phyloP scores from a whole-genome alignment of 2,888 invertebrate genomes.

The Lasioglossum calceatum region DNA sequence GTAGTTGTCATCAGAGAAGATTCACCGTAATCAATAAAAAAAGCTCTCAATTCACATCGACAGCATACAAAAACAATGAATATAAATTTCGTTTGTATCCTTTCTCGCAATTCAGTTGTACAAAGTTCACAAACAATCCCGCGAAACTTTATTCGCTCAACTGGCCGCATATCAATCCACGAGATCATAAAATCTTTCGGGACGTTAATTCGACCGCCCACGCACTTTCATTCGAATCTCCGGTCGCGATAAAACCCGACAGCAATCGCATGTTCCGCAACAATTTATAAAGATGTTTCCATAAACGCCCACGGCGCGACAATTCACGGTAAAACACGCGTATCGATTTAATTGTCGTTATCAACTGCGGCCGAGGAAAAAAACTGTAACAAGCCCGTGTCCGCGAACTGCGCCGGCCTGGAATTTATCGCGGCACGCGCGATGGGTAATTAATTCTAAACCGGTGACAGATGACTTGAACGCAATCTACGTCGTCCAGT shows the following conservation, averaged over 20 bases:
- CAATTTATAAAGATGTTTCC: constrained; percentile 2
- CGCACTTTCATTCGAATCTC: not conserved
- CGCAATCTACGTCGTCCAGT: constrained; percentile 17
- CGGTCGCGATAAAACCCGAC: not conserved
- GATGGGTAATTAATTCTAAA: constrained; percentile 54
- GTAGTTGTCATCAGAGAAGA: not conserved
- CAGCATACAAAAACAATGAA: not conserved
- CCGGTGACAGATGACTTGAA: constrained; percentile 37
- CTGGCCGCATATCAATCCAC: not conserved
- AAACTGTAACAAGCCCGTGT: constrained; percentile 24
- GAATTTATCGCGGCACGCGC: constrained; percentile 45
- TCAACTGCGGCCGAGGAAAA: constrained; percentile 19
- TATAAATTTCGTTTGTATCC: not conserved
- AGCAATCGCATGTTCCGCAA: not conserved
- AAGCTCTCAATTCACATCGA: not conserved
- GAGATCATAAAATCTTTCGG: not conserved
- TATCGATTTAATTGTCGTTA: constrained; percentile 31
- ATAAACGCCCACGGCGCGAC: constrained; percentile 17
- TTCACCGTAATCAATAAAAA: not conserved
- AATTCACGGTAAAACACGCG: not conserved
- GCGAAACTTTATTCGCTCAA: not conserved
- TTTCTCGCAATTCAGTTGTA: not conserved
- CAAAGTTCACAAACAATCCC: not conserved
- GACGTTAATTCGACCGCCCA: not conserved
- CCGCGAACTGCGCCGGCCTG: constrained; percentile 1